Evolutionary conservation across 2,113 vertebrate genomes (phyloP).

Genomic region (Cnemophilus loriae): DNA sequence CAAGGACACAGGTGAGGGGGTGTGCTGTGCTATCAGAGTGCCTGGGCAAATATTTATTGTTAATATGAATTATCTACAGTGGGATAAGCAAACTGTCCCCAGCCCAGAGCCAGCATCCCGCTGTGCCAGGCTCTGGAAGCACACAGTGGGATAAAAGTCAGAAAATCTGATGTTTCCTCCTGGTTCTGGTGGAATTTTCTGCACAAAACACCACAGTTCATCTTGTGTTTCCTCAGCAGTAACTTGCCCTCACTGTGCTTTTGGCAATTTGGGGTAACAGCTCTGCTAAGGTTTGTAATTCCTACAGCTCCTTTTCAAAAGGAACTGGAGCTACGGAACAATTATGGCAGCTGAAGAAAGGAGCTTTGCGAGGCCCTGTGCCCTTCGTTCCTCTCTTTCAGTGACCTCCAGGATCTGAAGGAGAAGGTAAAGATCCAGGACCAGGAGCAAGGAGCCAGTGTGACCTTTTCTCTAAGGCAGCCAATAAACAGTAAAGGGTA

Average conservation of each 20-base stretch:
- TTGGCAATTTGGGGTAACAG: not conserved
- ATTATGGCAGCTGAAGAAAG: not conserved
- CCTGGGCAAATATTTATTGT: not conserved
- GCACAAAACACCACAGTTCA: not conserved
- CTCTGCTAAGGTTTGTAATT: not conserved
- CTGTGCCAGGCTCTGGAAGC: not conserved
- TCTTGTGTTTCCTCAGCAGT: not conserved
- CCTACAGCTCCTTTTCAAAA: not conserved
- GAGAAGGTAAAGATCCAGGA: not conserved
- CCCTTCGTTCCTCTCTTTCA: not conserved
- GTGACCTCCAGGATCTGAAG: not conserved
- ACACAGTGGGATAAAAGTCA: not conserved
- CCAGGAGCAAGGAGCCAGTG: not conserved
- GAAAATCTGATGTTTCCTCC: not conserved
- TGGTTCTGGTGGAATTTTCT: not conserved
- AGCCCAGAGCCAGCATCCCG: not conserved
- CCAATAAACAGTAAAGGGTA: constrained; percentile 42
- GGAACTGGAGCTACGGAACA: not conserved
- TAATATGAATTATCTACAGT: not conserved
- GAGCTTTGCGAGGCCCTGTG: not conserved
- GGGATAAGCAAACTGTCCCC: not conserved
- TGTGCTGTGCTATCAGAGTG: not conserved
- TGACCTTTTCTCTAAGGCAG: constrained; percentile 50
- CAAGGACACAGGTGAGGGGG: not conserved
- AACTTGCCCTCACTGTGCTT: not conserved